phyloP scores from a whole-genome alignment of 1,140 invertebrate genomes.

The Elymnias hypermnestra region DNA sequence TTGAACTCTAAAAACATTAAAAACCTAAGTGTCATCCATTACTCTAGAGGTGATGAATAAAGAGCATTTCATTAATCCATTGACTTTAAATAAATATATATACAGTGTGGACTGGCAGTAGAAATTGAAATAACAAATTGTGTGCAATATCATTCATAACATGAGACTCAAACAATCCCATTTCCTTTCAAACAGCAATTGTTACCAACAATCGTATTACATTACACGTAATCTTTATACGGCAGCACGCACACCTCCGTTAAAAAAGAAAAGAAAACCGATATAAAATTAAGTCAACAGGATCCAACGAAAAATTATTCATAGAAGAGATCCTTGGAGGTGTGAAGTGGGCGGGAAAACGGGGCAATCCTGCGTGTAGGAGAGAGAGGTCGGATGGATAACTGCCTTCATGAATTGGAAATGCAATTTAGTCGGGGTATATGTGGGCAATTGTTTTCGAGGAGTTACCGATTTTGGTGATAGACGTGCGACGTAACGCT shows the following conservation, averaged over 20 bases:
- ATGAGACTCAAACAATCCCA: too few relatives aligned
- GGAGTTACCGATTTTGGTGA: conserved; percentile 35
- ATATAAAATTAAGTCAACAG: conserved; percentile 72
- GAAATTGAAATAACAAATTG: too few relatives aligned
- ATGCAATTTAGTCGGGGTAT: conserved; percentile 46
- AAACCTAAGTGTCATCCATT: too few relatives aligned
- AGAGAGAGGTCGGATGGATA: conserved; percentile 35
- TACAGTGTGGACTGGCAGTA: too few relatives aligned
- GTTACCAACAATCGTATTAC: conserved; percentile 5
- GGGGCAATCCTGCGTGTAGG: conserved; percentile 14
- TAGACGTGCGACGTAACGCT: conserved; percentile 37
- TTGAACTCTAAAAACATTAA: too few relatives aligned
- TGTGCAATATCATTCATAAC: too few relatives aligned
- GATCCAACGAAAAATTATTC: conserved; percentile 59
- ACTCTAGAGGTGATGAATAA: too few relatives aligned
- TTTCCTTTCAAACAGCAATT: too few relatives aligned
- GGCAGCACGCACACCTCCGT: conserved; percentile 10
- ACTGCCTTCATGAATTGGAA: conserved; percentile 69
- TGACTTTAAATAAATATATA: too few relatives aligned
- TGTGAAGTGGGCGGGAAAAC: conserved; percentile 34
- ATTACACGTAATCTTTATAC: conserved; percentile 18
- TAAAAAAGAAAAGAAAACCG: conserved; percentile 34
- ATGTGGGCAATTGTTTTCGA: conserved; percentile 38
- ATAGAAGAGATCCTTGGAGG: conserved; percentile 53
- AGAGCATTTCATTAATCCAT: too few relatives aligned